phyloP scores from a whole-genome alignment of 2,888 invertebrate species.

The Limenitis camilla region DNA sequence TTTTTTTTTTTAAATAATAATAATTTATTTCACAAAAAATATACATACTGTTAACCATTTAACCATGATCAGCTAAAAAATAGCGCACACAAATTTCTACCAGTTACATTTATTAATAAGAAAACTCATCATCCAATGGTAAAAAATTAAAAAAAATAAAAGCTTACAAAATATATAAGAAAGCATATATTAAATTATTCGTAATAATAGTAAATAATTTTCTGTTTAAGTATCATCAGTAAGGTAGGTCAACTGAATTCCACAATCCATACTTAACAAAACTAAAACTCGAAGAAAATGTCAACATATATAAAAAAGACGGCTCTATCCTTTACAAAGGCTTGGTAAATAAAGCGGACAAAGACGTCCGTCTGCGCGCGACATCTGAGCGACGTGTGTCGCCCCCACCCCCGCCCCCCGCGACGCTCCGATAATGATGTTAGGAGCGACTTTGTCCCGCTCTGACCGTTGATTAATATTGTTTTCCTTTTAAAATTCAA shows the following conservation, averaged over 20 bases:
- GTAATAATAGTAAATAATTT: no score
- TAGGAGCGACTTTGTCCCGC: slow-evolving; percentile 63
- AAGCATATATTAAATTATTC: no score
- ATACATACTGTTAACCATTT: no score
- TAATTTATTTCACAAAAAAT: no score
- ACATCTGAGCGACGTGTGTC: slow-evolving; percentile 73
- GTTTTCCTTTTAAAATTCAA: slow-evolving; percentile 10
- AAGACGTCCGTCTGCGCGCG: slow-evolving; percentile 72
- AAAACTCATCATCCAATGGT: no score
- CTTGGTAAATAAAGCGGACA: slow-evolving; percentile 68
- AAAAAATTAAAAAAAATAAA: no score
- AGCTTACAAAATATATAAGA: no score
- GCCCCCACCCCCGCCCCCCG: slow-evolving; percentile 39
- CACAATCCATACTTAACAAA: not conserved
- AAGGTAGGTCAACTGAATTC: not conserved
- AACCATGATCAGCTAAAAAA: no score
- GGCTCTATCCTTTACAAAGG: slow-evolving; percentile 56
- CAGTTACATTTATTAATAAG: no score
- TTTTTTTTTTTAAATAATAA: no score
- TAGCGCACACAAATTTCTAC: no score
- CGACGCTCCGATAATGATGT: slow-evolving; percentile 64
- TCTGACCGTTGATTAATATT: slow-evolving; percentile 44
- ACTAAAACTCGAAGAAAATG: slow-evolving; percentile 7
- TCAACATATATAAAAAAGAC: slow-evolving; percentile 33
- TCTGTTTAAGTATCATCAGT: no score